Base-by-base conservation (phyloP, 2,113 vertebrate genomes). In the Asarcornis scutulata region DNA sequence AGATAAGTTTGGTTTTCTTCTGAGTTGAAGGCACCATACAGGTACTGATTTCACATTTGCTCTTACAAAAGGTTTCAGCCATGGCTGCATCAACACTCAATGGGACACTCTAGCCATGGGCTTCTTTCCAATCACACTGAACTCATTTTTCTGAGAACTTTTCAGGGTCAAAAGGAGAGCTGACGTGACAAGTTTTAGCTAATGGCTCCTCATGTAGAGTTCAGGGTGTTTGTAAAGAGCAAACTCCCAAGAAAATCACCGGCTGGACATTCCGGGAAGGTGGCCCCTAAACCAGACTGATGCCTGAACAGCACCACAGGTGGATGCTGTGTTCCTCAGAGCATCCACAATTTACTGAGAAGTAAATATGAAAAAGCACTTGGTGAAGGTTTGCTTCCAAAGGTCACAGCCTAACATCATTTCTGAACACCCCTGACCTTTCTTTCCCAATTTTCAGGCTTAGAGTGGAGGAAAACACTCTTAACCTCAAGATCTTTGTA, bases 1-100 rank as follows among this genome's bases (percentile, higher is more conserved):
- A 86, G 95, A 81, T 22, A 53, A 86, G 40, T 16, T 94, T 62
- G 73, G 48, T 83, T 88, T 83, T 36, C n/a, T 25, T 22, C 22
- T 3, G 13, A 58, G 26, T 27, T 46, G 59, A 66, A 90, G 83
- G 40, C 67, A 89, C 74, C 82, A 10, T 8, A 8, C 4, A 77
- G 36, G 27, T 50, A 76, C 27, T 3, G 0, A 76, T 83, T 95
- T 89, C 87, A 93, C 36, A 78, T 67, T 27, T 59, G 66, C 66
- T 91, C 46, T 92, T 38, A 40, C 71, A 72, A 8, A 67, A 64
- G 42, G 34, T 64, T 79, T 64, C 79, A 26, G 79, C 40, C 52
- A 76, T 75, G 89, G 78, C 58, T 89, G 34, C 42, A 72, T 32
- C 74, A 72, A 46, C 62, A 77, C 29, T 1, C 10, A 13, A 40